Evolutionary conservation across 2,888 invertebrate genomes (phyloP).

Genomic region (Zhuqinia jingwanae): DNA sequence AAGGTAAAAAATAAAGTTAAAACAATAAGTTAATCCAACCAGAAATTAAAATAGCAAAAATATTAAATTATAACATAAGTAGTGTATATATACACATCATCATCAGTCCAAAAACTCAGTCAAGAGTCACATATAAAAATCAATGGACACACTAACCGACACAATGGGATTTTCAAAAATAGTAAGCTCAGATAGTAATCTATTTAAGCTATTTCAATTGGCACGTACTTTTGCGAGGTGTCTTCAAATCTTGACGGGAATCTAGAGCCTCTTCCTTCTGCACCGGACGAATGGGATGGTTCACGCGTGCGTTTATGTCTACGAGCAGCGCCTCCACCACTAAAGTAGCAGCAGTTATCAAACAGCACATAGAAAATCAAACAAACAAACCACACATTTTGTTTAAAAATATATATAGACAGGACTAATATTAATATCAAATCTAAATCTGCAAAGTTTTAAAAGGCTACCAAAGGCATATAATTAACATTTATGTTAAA

Average conservation of each 20-base stretch:
- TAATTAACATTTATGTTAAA: slow-evolving; percentile 10
- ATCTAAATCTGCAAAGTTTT: too few relatives aligned
- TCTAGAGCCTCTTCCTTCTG: slow-evolving; percentile 58
- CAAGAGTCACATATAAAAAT: too few relatives aligned
- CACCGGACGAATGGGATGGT: slow-evolving; percentile 68
- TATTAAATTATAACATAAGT: neutral
- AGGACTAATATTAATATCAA: too few relatives aligned
- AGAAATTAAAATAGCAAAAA: slow-evolving; percentile 8
- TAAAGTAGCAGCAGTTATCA: slow-evolving; percentile 21
- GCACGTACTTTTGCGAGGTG: slow-evolving; percentile 77
- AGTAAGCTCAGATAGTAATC: neutral
- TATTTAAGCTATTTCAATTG: neutral
- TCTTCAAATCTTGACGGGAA: slow-evolving; percentile 78
- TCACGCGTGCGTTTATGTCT: slow-evolving; percentile 68
- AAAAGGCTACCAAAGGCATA: too few relatives aligned
- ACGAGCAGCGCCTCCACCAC: slow-evolving; percentile 60
- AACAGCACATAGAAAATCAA: slow-evolving; percentile 24
- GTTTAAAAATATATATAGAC: too few relatives aligned
- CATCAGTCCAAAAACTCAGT: neutral
- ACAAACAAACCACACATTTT: slow-evolving; percentile 10
- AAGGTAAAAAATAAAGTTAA: slow-evolving; percentile 18
- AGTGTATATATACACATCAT: neutral
- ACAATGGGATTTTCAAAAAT: neutral
- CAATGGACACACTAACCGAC: neutral
- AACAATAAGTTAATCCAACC: slow-evolving; percentile 29